These are phyloP conservation scores for Platygyra sinensis DNA, from an alignment of 64 coral and sea anemone genomes.

Conservation along the genomic window DNA sequence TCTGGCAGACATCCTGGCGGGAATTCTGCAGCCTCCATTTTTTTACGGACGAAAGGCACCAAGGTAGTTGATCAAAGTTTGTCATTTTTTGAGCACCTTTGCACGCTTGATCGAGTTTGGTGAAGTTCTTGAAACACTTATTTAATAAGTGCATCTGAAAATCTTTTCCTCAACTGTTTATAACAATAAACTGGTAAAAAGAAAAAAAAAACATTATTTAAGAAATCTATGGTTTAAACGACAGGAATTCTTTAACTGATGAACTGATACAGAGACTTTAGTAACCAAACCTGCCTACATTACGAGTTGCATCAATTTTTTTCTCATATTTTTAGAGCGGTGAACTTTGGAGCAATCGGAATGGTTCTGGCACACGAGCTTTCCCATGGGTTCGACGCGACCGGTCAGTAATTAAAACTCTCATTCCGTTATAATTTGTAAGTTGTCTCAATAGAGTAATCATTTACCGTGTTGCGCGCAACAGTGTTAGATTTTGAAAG, in stretches of 20 bases:
- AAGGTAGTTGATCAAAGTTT: background rate
- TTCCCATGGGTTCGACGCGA: conserved; percentile 77
- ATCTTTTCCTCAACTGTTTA: too few species aligned
- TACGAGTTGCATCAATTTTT: background rate
- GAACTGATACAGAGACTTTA: too few species aligned
- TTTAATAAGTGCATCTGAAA: too few species aligned
- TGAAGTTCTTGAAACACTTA: too few species aligned
- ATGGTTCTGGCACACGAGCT: conserved; percentile 80
- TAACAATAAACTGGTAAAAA: too few species aligned
- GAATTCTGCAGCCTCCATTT: conserved; percentile 83
- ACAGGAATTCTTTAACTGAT: too few species aligned
- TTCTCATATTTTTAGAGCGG: conserved; percentile 38
- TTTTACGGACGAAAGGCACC: conserved; percentile 82
- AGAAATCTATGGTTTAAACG: too few species aligned
- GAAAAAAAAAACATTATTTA: too few species aligned
- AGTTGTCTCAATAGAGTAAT: too few species aligned
- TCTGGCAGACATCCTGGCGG: conserved; percentile 68
- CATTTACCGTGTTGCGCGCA: too few species aligned
- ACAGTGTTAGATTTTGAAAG: background rate
- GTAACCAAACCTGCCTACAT: too few species aligned
- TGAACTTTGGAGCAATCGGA: conserved; percentile 87
- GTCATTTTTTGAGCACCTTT: background rate
- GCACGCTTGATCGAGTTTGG: too few species aligned
- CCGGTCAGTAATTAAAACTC: conserved; percentile 45
- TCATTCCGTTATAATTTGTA: background rate